These are phyloP conservation scores for Chrysopa pallens DNA, from an alignment of 1,140 invertebrate genomes.

Conservation along the genomic window DNA sequence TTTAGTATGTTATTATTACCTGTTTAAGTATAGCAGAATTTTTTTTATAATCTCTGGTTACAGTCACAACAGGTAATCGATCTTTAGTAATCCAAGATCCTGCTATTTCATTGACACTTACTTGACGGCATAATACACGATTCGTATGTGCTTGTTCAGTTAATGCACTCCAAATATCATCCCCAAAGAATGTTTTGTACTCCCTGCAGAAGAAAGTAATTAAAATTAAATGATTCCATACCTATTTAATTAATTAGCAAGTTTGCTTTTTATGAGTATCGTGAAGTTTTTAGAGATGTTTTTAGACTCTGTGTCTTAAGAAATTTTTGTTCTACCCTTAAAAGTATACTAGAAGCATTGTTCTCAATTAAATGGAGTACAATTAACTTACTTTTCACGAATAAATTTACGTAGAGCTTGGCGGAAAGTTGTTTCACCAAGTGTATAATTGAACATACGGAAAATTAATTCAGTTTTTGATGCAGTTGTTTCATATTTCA, in stretches of 20 bases:
- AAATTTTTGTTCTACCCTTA: no score
- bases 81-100: slow-evolving; percentile 68
- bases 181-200: slow-evolving; percentile 54
- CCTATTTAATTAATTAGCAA: no score
- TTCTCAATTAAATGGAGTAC: no score
- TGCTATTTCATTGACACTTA: slow-evolving; percentile 46
- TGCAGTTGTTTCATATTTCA: slow-evolving; percentile 48
- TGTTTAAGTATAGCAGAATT: slow-evolving; percentile 43
- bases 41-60: slow-evolving; percentile 45
- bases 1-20: slow-evolving; percentile 24
- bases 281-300: no score
- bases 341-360: no score
- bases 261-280: no score
- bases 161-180: slow-evolving; percentile 64
- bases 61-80: slow-evolving; percentile 58
- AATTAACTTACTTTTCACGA: slow-evolving; percentile 28
- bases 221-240: no score
- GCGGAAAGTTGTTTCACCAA: slow-evolving; percentile 62
- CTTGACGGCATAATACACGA: slow-evolving; percentile 29
- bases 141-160: slow-evolving; percentile 43
- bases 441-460: slow-evolving; percentile 78
- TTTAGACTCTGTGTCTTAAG: no score
- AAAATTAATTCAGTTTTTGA: slow-evolving; percentile 74
- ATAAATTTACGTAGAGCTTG: slow-evolving; percentile 55
- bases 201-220: slow-evolving; percentile 25